A percentile compares a stretch with the other conserved stretches of the same genome.
These are phyloP conservation scores for Monochamus saltuarius DNA, from an alignment of 1,140 invertebrate genomes.

Conservation along the genomic window DNA sequence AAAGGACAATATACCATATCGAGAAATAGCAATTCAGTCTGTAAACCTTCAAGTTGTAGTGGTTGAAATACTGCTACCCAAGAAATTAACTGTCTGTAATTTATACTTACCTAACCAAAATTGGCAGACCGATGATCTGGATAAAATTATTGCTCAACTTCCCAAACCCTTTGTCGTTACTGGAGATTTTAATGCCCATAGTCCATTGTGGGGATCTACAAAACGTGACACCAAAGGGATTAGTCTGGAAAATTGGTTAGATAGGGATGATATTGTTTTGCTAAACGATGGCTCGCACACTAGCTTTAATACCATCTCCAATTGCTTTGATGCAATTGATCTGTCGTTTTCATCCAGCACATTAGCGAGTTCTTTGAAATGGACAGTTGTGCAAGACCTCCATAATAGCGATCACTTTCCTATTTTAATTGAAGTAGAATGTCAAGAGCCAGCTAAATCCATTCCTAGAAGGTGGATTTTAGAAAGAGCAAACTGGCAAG, in stretches of 20 bases:
- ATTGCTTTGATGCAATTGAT: slow-evolving; percentile 2
- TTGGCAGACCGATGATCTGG: neutral
- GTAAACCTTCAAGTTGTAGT: slow-evolving; percentile 7
- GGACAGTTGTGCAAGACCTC: slow-evolving; percentile 4
- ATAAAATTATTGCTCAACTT: slow-evolving; percentile 5
- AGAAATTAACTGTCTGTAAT: slow-evolving; percentile 11
- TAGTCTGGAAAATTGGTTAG: neutral
- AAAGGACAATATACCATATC: too few species aligned
- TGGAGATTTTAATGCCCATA: slow-evolving; percentile 21
- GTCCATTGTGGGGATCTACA: slow-evolving; percentile 7
- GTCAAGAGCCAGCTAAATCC: neutral
- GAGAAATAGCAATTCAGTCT: too few species aligned
- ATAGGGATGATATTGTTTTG: neutral
- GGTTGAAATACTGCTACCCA: neutral
- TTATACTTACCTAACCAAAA: slow-evolving; percentile 8
- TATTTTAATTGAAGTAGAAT: neutral
- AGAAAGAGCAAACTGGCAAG: neutral
- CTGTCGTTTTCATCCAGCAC: neutral
- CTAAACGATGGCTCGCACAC: slow-evolving; percentile 2
- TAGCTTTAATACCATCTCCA: slow-evolving; percentile 1
- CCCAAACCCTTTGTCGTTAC: slow-evolving; percentile 8
- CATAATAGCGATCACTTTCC: slow-evolving; percentile 9
- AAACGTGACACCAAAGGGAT: neutral
- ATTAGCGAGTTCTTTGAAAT: neutral
- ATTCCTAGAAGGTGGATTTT: neutral